Evolutionary conservation across 2,797 vertebrate species (phyloP), one percentile per base, ranked within the genome.

Genomic region (Eulemur rubriventer): DNA sequence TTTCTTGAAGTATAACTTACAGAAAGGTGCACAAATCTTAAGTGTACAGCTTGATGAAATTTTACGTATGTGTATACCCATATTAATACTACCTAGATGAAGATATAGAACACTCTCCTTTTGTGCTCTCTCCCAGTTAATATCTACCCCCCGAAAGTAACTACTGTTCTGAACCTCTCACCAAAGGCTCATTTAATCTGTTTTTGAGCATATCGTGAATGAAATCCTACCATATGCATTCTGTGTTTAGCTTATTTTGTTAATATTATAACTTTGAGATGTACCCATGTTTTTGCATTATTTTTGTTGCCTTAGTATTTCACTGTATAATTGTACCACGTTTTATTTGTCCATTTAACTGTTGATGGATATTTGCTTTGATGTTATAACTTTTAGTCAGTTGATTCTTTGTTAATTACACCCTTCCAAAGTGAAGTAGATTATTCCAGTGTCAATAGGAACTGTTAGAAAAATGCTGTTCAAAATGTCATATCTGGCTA

Each of bases 241-340:
- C 12, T 46, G 24, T n/a, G 35, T 89, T 84, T 79, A 43, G n/a
- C 24, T 88, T 94, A 63, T 61, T 92, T 94, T 38, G 8, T 96
- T 87, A 82, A 78, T 9, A 22, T 70, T 88, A 1, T 85, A 61
- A 67, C 63, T 89, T 22, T 89, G 12, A 82, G 78, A 52, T 65
- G 10, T 78, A 69, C n/a, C 41, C 14, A 12, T 52, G 33, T 86
- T 91, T 92, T 93, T 33, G 48, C 26, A 33, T 89, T 89, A 38
- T 72, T 91, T 93, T 95, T 78, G 76, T 78, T 94, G 26, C 50
- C 69, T 92, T 65, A 46, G 6, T 48, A 72, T 78, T 83, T 30
- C 48, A 22, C 30, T 72, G 2, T 28, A 33, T 93, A 18, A 91
- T 63, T 88, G 17, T 87, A 50, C 8, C 26, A 59, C 16, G 55